Evolutionary conservation across 92 coral and sea anemone genomes (phyloP), one percentile per base, ranked within the genome.

Genomic region (Phenganax marumi): DNA sequence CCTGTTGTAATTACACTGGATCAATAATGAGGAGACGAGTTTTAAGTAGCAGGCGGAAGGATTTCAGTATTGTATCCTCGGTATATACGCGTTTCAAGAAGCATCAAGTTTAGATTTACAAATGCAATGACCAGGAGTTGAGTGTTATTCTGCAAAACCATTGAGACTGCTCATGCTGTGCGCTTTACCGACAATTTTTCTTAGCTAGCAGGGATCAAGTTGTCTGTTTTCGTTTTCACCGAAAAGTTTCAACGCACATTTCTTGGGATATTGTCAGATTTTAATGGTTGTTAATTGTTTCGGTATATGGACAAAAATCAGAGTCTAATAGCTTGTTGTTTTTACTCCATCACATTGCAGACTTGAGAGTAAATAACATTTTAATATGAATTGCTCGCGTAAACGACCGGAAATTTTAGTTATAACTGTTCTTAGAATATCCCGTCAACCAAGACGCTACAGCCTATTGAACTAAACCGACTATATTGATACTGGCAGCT

Each of bases 291-390:
- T 64, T 22, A 13, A 64, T 25, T 66, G 2, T 66, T 24, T 66
- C 72, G 72, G 72, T 48, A 22, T 66, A 23, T 66, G 2, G 72
- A 66, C 10, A 66, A 25, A 49, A 66, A 19, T 4, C 4, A 17
- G 50, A 25, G 3, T 50, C 17, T 12, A 25, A 33, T 25, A 25
- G 72, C 50, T 33, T 25, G 50, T 66, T 66, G 50, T 66, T 66
- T 25, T 14, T 66, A 33, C 8, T 66, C 7, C 49, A 10, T n/a
- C 49, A 8, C 17, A 3, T 12, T 12, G 33, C 68, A 12, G 10
- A 62, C 3, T 19, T 19, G 33, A 62, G 68, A 62, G 68, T 62
- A 62, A 62, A 62, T 62, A 62, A 23, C 68, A 23, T 62, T 62
- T 62, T 62, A 62, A 62, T 62, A 33, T 62, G 68, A 62, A 62